Evolutionary conservation across 2,888 invertebrate genomes (phyloP).

Genomic region (Selenia dentaria): DNA sequence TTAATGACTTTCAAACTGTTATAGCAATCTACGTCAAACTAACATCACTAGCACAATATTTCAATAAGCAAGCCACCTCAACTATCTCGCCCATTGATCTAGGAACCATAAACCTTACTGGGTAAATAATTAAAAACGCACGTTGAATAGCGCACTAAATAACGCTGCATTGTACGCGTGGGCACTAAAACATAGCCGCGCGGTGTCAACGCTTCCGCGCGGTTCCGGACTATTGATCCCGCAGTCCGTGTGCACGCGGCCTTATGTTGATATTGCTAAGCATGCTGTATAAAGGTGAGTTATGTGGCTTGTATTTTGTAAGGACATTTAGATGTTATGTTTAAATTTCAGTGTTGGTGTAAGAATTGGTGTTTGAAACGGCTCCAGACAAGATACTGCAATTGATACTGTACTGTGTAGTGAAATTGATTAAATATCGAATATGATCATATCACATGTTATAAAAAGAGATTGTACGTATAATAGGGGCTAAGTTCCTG

Average conservation of each 20-base stretch:
- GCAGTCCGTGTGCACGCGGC: conserved; percentile 27
- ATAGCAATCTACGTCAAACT: neutral
- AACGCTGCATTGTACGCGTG: conserved; percentile 49
- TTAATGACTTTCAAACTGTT: neutral
- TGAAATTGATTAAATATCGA: too few relatives aligned
- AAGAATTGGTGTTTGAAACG: neutral
- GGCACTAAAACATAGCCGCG: conserved; percentile 36
- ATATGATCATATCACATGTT: too few relatives aligned
- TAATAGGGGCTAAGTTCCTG: too few relatives aligned
- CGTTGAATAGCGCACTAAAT: conserved; percentile 65
- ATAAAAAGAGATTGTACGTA: too few relatives aligned
- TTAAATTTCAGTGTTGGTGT: neutral
- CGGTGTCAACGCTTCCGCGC: conserved; percentile 55
- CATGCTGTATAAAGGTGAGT: conserved; percentile 4
- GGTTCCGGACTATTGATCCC: conserved; percentile 54
- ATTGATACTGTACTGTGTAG: too few relatives aligned
- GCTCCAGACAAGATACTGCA: too few relatives aligned
- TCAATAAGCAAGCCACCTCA: neutral
- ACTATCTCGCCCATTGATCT: conserved; percentile 58
- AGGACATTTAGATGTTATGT: conserved; percentile 5
- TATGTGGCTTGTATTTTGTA: conserved; percentile 2
- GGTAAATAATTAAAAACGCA: conserved; percentile 64
- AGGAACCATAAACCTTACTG: conserved; percentile 30
- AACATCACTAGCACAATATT: too few relatives aligned
- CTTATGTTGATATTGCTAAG: conserved; percentile 21